Conservation (phyloP, 92 coral and sea anemone species). For the Epizoanthus illoricatus region DNA sequence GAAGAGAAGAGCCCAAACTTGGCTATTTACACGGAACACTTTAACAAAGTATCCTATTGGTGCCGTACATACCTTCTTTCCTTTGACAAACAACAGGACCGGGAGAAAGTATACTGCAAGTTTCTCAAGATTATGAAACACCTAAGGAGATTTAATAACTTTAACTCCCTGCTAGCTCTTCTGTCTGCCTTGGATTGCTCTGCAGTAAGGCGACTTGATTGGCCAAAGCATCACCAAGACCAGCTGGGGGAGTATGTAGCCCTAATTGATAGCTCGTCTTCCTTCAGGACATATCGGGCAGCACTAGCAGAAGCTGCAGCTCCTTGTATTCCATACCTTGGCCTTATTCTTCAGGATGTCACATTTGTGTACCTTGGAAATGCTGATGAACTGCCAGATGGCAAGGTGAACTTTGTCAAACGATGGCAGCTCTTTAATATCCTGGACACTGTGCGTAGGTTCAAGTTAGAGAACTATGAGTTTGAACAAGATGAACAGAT, state of each 20-base stretch:
- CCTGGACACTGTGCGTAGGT: constrained; percentile 87
- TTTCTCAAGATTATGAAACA: constrained; percentile 98
- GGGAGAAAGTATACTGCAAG: constrained; percentile 88
- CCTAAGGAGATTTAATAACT: constrained; percentile 87
- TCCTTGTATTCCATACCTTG: constrained; percentile 97
- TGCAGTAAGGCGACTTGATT: constrained; percentile 91
- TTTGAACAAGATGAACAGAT: constrained; percentile 90
- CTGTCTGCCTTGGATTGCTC: constrained; percentile 96
- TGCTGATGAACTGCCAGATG: constrained; percentile 95
- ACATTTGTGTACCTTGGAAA: constrained; percentile 97
- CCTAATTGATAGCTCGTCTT: constrained; percentile 91
- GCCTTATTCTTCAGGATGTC: constrained; percentile 96
- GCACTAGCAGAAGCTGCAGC: constrained; percentile 82
- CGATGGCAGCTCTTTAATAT: constrained; percentile 98
- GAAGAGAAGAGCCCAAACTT: constrained; percentile 90
- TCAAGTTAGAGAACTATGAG: constrained; percentile 81
- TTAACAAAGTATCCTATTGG: constrained; percentile 99
- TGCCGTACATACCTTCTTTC: constrained; percentile 90
- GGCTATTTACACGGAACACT: constrained; percentile 91
- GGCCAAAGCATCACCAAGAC: constrained; percentile 88
- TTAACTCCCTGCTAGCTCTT: constrained; percentile 91
- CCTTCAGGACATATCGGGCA: constrained; percentile 89
- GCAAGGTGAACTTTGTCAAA: constrained; percentile 98
- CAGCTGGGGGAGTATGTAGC: constrained; percentile 87
- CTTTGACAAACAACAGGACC: constrained; percentile 87